Evolutionary conservation across 2,113 vertebrate genomes (phyloP).

Genomic region (Sinosuthora webbiana): DNA sequence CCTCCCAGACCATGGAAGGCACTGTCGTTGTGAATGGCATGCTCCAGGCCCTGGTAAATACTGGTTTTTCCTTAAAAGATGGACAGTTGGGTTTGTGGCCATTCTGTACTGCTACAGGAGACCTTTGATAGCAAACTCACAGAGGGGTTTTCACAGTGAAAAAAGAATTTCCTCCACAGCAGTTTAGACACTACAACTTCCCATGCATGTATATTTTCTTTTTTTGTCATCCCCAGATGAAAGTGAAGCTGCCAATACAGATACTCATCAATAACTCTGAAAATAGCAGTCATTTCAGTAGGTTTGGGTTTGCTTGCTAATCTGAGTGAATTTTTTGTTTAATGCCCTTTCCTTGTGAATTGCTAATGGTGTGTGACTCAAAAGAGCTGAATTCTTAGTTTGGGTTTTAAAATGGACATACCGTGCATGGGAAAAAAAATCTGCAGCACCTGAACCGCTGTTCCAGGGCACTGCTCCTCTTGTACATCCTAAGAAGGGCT

Average conservation of each 20-base stretch:
- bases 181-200: not conserved
- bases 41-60: constrained; percentile 89
- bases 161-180: not conserved
- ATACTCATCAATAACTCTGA: not conserved
- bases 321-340: not conserved
- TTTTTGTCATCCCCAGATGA: not conserved
- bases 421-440: not conserved
- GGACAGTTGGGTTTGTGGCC: not conserved
- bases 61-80: not conserved
- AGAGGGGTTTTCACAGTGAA: not conserved
- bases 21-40: constrained; percentile 84
- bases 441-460: not conserved
- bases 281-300: not conserved
- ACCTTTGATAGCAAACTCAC: not conserved
- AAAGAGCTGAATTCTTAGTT: not conserved
- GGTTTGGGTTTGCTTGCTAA: not conserved
- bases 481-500: not conserved
- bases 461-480: not conserved
- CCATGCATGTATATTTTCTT: not conserved
- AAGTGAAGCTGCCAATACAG: not conserved
- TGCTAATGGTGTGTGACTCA: not conserved
- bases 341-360: not conserved
- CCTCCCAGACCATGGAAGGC: constrained; percentile 78
- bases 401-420: not conserved
- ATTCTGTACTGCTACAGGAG: fast-evolving